A percentile compares a stretch with the other conserved stretches of the same genome.
phyloP scores from a whole-genome alignment of 1,140 invertebrate genomes.

The Temnothorax longispinosus region DNA sequence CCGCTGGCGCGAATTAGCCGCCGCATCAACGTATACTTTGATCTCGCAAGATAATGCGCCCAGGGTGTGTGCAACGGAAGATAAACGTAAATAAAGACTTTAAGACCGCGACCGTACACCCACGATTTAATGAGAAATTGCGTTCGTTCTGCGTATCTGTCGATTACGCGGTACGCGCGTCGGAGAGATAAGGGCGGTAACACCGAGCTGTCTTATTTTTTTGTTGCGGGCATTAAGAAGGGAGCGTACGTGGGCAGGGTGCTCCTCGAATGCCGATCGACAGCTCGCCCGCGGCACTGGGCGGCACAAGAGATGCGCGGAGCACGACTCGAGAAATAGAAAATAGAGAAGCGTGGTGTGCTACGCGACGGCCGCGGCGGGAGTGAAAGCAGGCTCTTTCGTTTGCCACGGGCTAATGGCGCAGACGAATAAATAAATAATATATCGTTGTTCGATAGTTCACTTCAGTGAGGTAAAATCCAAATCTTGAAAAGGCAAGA shows the following conservation, averaged over 20 bases:
- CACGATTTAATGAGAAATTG: conserved; percentile 45
- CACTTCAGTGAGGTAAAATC: background rate
- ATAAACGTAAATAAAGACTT: conserved; percentile 62
- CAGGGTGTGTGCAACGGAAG: conserved; percentile 20
- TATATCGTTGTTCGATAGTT: conserved; percentile 12
- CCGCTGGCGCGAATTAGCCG: conserved; percentile 25
- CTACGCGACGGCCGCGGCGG: conserved; percentile 11
- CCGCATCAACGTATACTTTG: conserved; percentile 60
- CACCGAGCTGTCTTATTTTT: background rate
- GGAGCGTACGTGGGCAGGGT: background rate
- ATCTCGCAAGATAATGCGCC: conserved; percentile 36
- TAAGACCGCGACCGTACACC: background rate
- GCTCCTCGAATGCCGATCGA: conserved; percentile 27
- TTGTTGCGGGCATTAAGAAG: background rate
- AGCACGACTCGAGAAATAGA: conserved; percentile 55
- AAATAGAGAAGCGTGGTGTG: conserved; percentile 37
- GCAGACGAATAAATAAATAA: conserved; percentile 30
- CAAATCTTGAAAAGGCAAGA: background rate
- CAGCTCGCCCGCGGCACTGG: conserved; percentile 42
- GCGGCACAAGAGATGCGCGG: conserved; percentile 33
- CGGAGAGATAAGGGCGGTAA: conserved; percentile 46
- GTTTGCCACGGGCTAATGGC: conserved; percentile 38
- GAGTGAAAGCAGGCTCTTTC: conserved; percentile 63
- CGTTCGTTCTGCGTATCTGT: background rate
- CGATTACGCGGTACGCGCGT: background rate